Percentiles rank a stretch among this genome's conserved stretches.
Evolutionary conservation across 1,140 invertebrate genomes (phyloP).

Genomic region (Berghia stephanieae): DNA sequence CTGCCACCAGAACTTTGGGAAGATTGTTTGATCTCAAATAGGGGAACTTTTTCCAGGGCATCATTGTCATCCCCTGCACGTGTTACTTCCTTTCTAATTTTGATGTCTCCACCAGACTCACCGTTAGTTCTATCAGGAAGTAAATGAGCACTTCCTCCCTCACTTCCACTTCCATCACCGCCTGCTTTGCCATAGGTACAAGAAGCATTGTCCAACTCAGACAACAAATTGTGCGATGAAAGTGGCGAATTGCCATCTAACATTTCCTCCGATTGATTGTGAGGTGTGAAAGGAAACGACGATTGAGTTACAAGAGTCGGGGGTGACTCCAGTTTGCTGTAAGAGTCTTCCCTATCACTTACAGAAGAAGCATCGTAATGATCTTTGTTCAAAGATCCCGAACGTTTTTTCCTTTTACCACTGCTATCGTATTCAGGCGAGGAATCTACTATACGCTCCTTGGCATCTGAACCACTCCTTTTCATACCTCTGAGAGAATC

Average conservation of each 20-base stretch:
- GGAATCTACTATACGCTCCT: not conserved
- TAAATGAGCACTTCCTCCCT: not conserved
- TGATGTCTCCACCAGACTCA: too few species aligned
- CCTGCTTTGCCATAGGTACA: not conserved
- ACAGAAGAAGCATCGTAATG: not conserved
- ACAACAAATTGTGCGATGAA: not conserved
- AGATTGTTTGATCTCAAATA: slow-evolving; percentile 12
- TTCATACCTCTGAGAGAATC: slow-evolving; percentile 5
- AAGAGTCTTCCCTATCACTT: not conserved
- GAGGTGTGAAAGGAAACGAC: too few species aligned
- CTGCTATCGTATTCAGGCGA: not conserved
- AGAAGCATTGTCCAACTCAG: not conserved
- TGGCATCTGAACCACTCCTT: slow-evolving; percentile 20
- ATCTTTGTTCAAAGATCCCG: not conserved
- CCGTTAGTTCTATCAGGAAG: too few species aligned
- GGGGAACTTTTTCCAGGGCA: slow-evolving; percentile 13
- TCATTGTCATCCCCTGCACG: not conserved
- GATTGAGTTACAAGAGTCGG: too few species aligned
- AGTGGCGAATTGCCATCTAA: too few species aligned
- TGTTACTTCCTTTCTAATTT: too few species aligned
- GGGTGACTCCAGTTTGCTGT: not conserved
- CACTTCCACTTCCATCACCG: not conserved
- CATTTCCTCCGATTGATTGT: too few species aligned
- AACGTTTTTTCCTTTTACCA: not conserved
- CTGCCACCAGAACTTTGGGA: too few species aligned